Percentiles rank a stretch among this genome's conserved stretches.
phyloP scores from a whole-genome alignment of 92 coral and sea anemone species.

The Palythoa grandiflora region DNA sequence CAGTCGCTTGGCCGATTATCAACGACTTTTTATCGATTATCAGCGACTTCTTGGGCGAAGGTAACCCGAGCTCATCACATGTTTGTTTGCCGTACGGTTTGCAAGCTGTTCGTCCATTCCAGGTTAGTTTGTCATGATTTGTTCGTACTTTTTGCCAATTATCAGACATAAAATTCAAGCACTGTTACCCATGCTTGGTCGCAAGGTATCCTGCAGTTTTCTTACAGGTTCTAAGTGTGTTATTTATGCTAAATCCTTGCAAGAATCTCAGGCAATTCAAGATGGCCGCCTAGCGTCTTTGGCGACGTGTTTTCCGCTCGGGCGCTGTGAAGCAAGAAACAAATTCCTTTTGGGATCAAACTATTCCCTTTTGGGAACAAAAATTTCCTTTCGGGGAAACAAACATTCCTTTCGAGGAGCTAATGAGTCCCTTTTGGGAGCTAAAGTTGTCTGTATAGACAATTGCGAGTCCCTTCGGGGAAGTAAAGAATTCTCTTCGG shows the following conservation, averaged over 20 bases:
- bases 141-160: neutral
- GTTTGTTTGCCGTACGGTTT: slow-evolving; percentile 9
- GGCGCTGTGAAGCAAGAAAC: neutral
- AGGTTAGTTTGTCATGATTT: slow-evolving; percentile 7
- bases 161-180: slow-evolving; percentile 9
- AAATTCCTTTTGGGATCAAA: neutral
- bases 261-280: neutral
- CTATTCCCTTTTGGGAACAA: slow-evolving; percentile 15
- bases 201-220: slow-evolving; percentile 2
- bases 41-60: slow-evolving; percentile 3
- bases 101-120: slow-evolving; percentile 8
- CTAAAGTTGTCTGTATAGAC: neutral
- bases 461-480: neutral
- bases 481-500: neutral
- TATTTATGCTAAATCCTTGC: neutral
- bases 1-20: neutral
- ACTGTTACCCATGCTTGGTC: slow-evolving; percentile 6
- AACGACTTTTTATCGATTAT: neutral
- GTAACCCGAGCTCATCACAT: slow-evolving; percentile 7
- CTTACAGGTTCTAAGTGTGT: neutral
- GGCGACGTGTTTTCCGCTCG: slow-evolving; percentile 5
- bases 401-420: neutral
- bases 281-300: slow-evolving; percentile 19
- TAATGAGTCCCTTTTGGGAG: slow-evolving; percentile 19
- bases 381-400: neutral